Evolutionary conservation across 2,113 vertebrate species (phyloP).

Genomic region (Cygnus buccinator): DNA sequence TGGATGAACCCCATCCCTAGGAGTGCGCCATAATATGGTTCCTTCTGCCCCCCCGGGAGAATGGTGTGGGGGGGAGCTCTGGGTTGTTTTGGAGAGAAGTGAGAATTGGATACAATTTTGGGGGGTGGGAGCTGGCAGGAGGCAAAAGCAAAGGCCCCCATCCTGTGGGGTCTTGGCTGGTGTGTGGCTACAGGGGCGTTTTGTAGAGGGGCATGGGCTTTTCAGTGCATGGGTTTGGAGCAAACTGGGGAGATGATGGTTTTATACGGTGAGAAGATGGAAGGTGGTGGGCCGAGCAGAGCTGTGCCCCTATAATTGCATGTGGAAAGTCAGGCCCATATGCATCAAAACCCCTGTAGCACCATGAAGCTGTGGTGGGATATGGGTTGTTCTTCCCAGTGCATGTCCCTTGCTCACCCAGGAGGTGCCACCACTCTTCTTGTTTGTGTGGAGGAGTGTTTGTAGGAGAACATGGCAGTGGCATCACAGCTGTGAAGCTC

Average conservation of each 20-base stretch:
- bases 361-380: background rate
- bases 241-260: background rate
- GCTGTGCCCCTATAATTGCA: rapidly evolving
- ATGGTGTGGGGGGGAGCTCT: rapidly evolving
- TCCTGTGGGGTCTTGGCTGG: too few species aligned
- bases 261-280: background rate
- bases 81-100: background rate
- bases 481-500: background rate
- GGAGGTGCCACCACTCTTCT: too few species aligned
- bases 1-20: background rate
- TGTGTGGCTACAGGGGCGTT: background rate
- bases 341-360: background rate
- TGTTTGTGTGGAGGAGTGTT: too few species aligned
- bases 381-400: too few species aligned
- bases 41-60: rapidly evolving
- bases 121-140: too few species aligned
- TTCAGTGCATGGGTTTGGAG: background rate
- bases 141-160: too few species aligned
- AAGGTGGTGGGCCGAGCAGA: background rate
- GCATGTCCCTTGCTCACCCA: too few species aligned
- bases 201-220: too few species aligned
- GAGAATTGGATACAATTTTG: background rate
- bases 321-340: rapidly evolving
- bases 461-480: too few species aligned
- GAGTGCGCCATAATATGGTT: rapidly evolving